phyloP scores from a whole-genome alignment of 1,140 invertebrate species.

The Asobara japonica region DNA sequence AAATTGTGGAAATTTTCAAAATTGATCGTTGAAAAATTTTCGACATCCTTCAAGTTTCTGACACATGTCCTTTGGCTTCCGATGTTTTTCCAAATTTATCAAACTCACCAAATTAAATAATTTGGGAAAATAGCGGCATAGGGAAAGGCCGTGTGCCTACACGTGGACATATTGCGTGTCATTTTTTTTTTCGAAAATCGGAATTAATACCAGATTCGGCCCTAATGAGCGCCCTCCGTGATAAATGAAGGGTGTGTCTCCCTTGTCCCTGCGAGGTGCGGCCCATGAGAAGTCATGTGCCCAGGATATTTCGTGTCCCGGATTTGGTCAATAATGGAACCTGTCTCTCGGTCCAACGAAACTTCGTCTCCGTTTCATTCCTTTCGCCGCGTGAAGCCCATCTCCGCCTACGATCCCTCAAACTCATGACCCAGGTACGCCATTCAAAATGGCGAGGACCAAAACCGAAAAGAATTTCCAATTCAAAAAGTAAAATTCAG shows the following conservation, averaged over 20 bases:
- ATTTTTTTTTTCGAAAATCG: not conserved
- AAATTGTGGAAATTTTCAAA: no score
- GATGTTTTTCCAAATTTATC: no score
- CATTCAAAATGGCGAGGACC: conserved; percentile 66
- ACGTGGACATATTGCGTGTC: no score
- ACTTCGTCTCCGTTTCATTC: conserved; percentile 44
- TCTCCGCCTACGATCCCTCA: conserved; percentile 66
- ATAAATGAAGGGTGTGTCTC: no score
- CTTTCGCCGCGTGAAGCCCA: conserved; percentile 56
- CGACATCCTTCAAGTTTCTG: no score
- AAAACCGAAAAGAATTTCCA: no score
- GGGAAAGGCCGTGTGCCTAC: no score
- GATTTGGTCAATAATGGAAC: conserved; percentile 39
- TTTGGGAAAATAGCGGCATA: no score
- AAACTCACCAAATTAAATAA: no score
- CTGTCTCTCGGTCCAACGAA: not conserved
- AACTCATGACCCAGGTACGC: conserved; percentile 50
- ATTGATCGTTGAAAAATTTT: no score
- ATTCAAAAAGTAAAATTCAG: no score
- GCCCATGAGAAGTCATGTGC: not conserved
- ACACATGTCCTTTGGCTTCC: no score
- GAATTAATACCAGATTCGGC: conserved; percentile 47
- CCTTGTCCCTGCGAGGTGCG: not conserved
- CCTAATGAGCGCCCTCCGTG: conserved; percentile 62
- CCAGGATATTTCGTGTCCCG: not conserved